Conservation (phyloP, 1,140 invertebrate species). For the Drosophila dunni region DNA sequence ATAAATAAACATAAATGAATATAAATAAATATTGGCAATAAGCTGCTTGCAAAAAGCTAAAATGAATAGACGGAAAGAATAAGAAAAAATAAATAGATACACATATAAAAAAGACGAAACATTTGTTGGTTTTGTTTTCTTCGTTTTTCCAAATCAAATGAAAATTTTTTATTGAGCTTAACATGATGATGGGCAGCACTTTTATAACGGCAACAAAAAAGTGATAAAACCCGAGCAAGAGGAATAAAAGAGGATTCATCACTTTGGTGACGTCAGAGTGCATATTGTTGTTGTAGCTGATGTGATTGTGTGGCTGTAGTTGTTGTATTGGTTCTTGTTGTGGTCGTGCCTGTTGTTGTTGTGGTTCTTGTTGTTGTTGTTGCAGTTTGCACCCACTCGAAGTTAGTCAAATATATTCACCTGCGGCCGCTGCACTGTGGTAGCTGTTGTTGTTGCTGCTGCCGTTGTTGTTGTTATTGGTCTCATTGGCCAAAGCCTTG, state of each 20-base stretch:
- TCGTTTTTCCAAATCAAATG: slow-evolving; percentile 62
- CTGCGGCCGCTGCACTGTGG: slow-evolving; percentile 58
- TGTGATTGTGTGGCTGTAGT: slow-evolving; percentile 23
- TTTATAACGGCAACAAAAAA: slow-evolving; percentile 54
- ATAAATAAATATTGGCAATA: slow-evolving; percentile 32
- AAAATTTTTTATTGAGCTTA: slow-evolving; percentile 66
- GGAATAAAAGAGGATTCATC: slow-evolving; percentile 3
- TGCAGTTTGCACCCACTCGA: slow-evolving; percentile 60
- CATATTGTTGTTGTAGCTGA: slow-evolving; percentile 26
- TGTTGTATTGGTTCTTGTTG: slow-evolving; percentile 37
- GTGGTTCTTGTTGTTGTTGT: slow-evolving; percentile 46
- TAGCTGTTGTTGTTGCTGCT: slow-evolving; percentile 52
- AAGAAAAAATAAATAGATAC: slow-evolving; percentile 13
- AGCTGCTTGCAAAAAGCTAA: slow-evolving; percentile 8
- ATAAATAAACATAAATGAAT: slow-evolving; percentile 43
- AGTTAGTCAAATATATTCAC: slow-evolving; percentile 80
- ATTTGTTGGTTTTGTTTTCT: slow-evolving; percentile 52
- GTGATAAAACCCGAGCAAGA: slow-evolving; percentile 16
- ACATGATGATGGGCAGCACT: slow-evolving; percentile 61
- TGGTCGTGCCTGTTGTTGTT: slow-evolving; percentile 37
- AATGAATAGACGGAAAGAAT: slow-evolving; percentile 1
- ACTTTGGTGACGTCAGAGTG: slow-evolving; percentile 27
- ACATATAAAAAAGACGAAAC: slow-evolving; percentile 29
- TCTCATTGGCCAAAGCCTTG: slow-evolving; percentile 33
- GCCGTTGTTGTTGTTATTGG: slow-evolving; percentile 37